Conservation (phyloP, 2,113 vertebrate species). For the Podocnemis expansa region DNA sequence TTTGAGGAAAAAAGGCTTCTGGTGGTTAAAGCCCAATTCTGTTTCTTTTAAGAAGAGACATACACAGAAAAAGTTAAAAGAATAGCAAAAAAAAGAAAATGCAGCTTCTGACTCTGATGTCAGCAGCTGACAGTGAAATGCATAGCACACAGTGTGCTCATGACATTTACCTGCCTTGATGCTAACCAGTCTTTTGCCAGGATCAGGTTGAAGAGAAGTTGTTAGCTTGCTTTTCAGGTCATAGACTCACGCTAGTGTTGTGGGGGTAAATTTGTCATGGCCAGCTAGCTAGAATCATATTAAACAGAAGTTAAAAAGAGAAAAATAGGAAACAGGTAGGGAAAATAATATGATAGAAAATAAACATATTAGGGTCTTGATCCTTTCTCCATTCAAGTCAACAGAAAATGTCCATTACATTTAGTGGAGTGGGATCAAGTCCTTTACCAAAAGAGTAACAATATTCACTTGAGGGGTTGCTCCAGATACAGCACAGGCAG, state of each 20-base stretch:
- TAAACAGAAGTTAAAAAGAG: neutral
- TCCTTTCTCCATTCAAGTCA: neutral
- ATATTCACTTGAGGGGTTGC: neutral
- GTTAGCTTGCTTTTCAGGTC: neutral
- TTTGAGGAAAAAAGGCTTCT: neutral
- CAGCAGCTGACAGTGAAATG: neutral
- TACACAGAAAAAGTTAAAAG: neutral
- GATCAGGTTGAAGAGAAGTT: neutral
- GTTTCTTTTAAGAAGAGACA: neutral
- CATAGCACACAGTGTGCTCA: neutral
- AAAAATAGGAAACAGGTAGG: neutral
- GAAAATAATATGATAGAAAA: neutral
- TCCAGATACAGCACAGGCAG: neutral
- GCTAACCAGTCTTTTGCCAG: neutral
- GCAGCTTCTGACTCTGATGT: neutral
- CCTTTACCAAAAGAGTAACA: neutral
- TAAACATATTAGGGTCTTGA: neutral
- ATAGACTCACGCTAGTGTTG: neutral
- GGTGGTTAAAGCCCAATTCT: neutral
- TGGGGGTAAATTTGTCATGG: neutral
- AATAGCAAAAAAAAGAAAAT: neutral
- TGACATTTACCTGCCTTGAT: neutral
- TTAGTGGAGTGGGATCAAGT: neutral
- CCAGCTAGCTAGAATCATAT: neutral
- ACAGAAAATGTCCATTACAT: neutral